phyloP scores from a whole-genome alignment of 1,140 invertebrate genomes.

The Acromyrmex heyeri region DNA sequence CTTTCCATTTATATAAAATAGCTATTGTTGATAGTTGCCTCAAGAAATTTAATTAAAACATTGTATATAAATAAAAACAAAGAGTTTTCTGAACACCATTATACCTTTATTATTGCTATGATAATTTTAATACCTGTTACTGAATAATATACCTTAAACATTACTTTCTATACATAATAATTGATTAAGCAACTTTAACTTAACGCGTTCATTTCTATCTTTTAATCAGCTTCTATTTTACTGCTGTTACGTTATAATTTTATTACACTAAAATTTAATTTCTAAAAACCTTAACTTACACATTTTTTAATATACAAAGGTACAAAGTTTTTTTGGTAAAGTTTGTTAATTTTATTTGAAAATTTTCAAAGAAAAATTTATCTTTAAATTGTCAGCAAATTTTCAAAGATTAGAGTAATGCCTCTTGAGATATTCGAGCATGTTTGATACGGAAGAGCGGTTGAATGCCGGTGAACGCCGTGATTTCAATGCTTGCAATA shows the following conservation, averaged over 20 bases:
- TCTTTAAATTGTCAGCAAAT: not conserved
- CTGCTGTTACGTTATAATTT: not conserved
- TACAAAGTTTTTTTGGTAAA: not conserved
- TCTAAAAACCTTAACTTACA: not conserved
- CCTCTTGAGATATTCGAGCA: not conserved
- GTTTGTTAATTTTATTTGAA: not conserved
- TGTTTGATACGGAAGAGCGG: conserved; percentile 31
- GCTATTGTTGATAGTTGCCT: not conserved
- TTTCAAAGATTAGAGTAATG: not conserved
- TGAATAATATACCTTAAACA: conserved; percentile 9
- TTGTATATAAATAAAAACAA: conserved; percentile 3
- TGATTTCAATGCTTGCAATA: conserved; percentile 42
- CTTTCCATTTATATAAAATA: conserved; percentile 36
- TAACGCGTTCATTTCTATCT: not conserved
- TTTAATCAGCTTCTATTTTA: not conserved
- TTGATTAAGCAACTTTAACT: conserved; percentile 4
- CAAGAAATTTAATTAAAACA: not conserved
- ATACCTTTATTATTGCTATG: not conserved
- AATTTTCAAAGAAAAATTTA: not conserved
- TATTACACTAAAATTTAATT: not conserved
- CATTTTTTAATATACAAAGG: not conserved
- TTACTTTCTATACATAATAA: not conserved
- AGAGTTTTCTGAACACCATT: not conserved
- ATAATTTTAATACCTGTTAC: not conserved
- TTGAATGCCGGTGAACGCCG: conserved; percentile 24